A percentile compares a stretch with the other conserved stretches of the same genome.
phyloP scores from a whole-genome alignment of 2,113 vertebrate species.

The Ceratotherium simum region DNA sequence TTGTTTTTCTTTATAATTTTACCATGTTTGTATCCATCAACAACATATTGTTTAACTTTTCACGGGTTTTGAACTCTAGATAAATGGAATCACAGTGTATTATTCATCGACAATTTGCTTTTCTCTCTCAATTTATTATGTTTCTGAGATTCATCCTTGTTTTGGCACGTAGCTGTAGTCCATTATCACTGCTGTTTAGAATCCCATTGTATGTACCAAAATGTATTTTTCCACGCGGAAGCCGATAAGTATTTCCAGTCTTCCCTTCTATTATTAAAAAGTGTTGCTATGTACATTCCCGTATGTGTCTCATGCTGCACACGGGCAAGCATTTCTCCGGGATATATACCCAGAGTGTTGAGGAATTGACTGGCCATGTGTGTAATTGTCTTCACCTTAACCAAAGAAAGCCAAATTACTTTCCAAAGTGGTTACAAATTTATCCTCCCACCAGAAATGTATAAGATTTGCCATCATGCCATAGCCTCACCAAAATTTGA shows the following conservation, averaged over 20 bases:
- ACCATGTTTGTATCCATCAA: neutral
- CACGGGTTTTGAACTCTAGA: neutral
- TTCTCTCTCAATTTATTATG: neutral
- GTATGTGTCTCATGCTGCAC: accelerated
- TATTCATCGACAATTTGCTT: neutral
- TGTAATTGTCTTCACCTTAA: neutral
- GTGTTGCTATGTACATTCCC: accelerated
- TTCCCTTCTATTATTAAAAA: neutral
- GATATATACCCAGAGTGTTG: neutral
- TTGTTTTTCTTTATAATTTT: neutral
- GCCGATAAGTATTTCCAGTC: neutral
- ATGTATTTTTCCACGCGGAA: neutral
- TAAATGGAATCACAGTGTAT: neutral
- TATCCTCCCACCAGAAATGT: neutral
- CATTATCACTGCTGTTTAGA: neutral
- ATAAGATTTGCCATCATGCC: neutral
- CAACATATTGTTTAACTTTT: neutral
- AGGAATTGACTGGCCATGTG: neutral
- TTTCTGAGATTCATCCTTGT: neutral
- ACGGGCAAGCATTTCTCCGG: neutral
- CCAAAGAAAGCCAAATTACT: neutral
- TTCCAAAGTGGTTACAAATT: neutral
- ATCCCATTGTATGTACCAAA: neutral
- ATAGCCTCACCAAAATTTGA: neutral
- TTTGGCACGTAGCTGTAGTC: neutral